A percentile compares a stretch with the other conserved stretches of the same genome.
Conservation (phyloP, 2,888 invertebrate species). For the Parnassius apollo region DNA sequence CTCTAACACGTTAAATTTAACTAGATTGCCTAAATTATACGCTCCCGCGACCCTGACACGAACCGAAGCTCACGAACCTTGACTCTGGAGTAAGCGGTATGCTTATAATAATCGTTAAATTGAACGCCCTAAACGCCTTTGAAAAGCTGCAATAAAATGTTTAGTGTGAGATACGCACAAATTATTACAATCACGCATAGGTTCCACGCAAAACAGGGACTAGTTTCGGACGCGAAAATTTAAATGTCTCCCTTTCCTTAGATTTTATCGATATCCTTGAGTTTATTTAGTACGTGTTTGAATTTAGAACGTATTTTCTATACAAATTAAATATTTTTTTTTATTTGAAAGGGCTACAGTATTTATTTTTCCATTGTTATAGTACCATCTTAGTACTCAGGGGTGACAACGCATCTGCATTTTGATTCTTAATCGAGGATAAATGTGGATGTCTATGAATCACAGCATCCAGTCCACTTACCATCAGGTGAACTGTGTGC, state of each 20-base stretch:
- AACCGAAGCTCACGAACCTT: constrained; percentile 10
- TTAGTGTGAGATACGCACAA: constrained; percentile 31
- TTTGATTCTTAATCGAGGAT: too few relatives aligned
- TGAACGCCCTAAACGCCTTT: constrained; percentile 28
- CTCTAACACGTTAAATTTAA: constrained; percentile 45
- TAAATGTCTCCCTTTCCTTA: constrained; percentile 12
- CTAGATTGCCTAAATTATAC: constrained; percentile 22
- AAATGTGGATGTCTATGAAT: too few relatives aligned
- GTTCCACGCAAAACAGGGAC: constrained; percentile 30
- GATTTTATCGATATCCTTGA: constrained; percentile 20
- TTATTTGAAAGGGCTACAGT: background rate
- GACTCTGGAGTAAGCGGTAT: constrained; percentile 11
- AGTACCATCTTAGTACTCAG: background rate
- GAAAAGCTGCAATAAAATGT: constrained; percentile 29
- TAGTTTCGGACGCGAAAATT: constrained; percentile 12
- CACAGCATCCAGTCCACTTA: too few relatives aligned
- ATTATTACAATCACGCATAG: constrained; percentile 31
- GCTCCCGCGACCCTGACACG: constrained; percentile 18
- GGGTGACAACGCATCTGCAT: too few relatives aligned
- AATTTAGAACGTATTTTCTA: constrained; percentile 9
- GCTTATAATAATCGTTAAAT: constrained; percentile 30
- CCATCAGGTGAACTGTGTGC: too few relatives aligned
- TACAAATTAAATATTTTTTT: too few relatives aligned
- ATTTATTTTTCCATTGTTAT: background rate
- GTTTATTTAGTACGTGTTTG: constrained; percentile 20